These are phyloP conservation scores for Seriola aureovittata DNA, from an alignment of 2,113 vertebrate genomes.

Conservation along the genomic window DNA sequence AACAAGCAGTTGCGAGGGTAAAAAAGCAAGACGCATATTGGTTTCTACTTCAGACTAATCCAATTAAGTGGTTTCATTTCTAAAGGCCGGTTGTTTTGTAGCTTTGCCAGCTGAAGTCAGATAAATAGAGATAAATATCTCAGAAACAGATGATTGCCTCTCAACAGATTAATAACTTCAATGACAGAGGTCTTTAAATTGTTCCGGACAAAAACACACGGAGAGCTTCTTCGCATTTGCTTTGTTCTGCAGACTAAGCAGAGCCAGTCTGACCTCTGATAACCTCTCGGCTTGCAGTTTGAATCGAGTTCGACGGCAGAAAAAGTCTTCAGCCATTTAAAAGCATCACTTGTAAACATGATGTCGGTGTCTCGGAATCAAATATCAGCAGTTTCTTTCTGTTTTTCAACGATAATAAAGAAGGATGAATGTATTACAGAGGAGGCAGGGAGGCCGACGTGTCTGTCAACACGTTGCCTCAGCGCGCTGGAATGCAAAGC, in stretches of 20 bases:
- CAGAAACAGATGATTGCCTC: not conserved
- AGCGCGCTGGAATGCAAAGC: not conserved
- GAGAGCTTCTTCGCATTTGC: too few species aligned
- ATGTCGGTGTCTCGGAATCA: not conserved
- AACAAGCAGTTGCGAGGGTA: not conserved
- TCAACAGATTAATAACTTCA: not conserved
- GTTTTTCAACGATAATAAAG: not conserved
- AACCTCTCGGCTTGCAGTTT: not conserved
- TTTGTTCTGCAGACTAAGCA: not conserved
- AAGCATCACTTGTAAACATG: not conserved
- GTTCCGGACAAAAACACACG: not conserved
- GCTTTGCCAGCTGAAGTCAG: not conserved
- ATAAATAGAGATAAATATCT: not conserved
- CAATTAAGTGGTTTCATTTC: conserved; percentile 36
- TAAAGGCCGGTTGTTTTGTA: conserved; percentile 11
- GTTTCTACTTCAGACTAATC: conserved; percentile 30
- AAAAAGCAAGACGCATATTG: not conserved
- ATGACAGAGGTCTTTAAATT: not conserved
- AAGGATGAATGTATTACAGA: not conserved
- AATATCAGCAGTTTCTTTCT: not conserved
- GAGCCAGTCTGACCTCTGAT: not conserved
- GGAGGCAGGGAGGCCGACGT: not conserved
- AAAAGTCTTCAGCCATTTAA: not conserved
- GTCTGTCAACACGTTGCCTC: not conserved
- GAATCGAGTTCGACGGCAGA: not conserved